Conservation (phyloP, 2,797 vertebrate genomes). For the Diceros bicornis region DNA sequence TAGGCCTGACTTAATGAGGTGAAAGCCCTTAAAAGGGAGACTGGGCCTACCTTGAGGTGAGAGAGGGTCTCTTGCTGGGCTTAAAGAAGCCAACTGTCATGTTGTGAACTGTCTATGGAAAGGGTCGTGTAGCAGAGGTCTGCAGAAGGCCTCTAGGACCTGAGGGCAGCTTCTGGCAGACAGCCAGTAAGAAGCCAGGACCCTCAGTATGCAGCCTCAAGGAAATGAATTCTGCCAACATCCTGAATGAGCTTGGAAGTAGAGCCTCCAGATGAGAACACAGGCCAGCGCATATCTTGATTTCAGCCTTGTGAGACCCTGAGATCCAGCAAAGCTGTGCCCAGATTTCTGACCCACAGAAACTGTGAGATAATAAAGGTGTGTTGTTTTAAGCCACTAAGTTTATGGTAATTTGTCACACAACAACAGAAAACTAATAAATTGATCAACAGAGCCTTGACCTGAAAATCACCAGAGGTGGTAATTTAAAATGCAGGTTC, state of each 20-base stretch:
- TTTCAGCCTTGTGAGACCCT: background rate
- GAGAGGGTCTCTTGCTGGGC: background rate
- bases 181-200: background rate
- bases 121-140: background rate
- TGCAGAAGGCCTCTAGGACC: background rate
- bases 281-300: background rate
- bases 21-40: background rate
- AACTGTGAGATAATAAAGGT: background rate
- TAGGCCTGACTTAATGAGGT: background rate
- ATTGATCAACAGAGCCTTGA: background rate
- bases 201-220: background rate
- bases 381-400: background rate
- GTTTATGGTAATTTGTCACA: background rate
- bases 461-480: background rate
- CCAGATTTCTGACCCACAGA: background rate
- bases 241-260: background rate
- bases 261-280: background rate
- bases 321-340: background rate
- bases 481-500: conserved; percentile 20
- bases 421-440: background rate
- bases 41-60: background rate
- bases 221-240: background rate
- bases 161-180: background rate
- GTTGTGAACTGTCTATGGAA: background rate
- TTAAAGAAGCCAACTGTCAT: background rate